Base-by-base conservation (phyloP, 2,888 invertebrate species). In the Oscheius sp. region DNA sequence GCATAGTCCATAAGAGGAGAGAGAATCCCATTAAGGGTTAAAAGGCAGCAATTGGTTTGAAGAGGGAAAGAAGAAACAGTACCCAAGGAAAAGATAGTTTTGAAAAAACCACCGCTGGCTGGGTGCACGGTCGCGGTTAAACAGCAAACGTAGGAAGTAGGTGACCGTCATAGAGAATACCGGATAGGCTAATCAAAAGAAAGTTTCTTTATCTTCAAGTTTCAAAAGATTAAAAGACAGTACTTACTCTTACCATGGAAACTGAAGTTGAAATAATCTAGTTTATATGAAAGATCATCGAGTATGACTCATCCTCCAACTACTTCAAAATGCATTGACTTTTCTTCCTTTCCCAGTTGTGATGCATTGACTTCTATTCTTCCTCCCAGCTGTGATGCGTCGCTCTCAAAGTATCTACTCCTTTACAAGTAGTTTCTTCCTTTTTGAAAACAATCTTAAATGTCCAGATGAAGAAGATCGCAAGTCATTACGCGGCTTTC, bases 401-500 rank as follows among this genome's bases (percentile, higher is more conserved):
- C 59, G 59, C 26, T 59, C 30, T n/a, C 2, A 20, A 12, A 59
- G 59, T 44, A 41, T 59, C 30, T 59, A 44, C 44, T 59, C 59
- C 38, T 59, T 59, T 28, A 44, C 59, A 41, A 41, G 59, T 59
- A 28, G 17, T n/a, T 12, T 28, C 9, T 41, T 2, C 47, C 47
- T 4, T 49, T 54, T 6, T 12, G 17, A 26, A 14, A 14, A 3
- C 36, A 14, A 5, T 14, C 17, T 32, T 20, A 6, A n/a, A 33
- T 24, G 1, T 66, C 45, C 66, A 67, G 67, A 57, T 59, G 47
- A 59, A 20, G 38, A 12, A 9, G 67, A 67, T 44, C 32, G 67
- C n/a, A 57, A 59, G 4, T 73, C 77, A 0, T 38, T 77, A 36
- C 73, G 74, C 24, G 71, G 74, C 47, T 74, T 77, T 36, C 66